phyloP scores from a whole-genome alignment of 1,140 invertebrate genomes.

The Oreohelix idahoensis region DNA sequence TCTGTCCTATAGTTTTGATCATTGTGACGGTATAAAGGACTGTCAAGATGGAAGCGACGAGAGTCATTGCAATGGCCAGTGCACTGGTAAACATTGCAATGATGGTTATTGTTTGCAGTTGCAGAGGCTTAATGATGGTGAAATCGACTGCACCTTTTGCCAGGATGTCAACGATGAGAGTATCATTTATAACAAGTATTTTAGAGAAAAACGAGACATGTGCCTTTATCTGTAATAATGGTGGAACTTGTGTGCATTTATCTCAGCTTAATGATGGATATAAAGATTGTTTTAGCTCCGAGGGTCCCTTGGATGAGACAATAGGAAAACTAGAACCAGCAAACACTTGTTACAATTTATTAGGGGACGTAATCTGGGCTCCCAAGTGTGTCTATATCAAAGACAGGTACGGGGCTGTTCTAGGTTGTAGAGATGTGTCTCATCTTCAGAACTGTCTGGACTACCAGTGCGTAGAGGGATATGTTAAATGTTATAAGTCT shows the following conservation, averaged over 20 bases:
- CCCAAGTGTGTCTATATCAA: constrained; percentile 1
- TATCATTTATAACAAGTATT: not conserved
- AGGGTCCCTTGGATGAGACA: too few species aligned
- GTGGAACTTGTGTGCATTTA: not conserved
- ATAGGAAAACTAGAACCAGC: not conserved
- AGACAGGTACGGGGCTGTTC: not conserved
- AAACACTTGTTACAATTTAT: not conserved
- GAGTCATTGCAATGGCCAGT: not conserved
- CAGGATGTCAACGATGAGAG: not conserved
- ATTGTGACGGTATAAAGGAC: not conserved
- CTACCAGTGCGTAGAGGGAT: constrained; percentile 1
- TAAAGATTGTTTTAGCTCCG: too few species aligned
- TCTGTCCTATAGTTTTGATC: not conserved
- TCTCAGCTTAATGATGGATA: not conserved
- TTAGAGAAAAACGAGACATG: not conserved
- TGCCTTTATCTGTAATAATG: not conserved
- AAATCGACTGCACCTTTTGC: not conserved
- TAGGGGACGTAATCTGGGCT: not conserved
- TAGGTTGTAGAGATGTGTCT: constrained; percentile 6
- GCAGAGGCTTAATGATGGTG: not conserved
- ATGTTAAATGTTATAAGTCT: not conserved
- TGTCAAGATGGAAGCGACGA: not conserved
- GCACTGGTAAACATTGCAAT: not conserved
- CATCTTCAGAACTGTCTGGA: constrained; percentile 10
- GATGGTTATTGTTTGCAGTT: not conserved